Evolutionary conservation across 2,797 vertebrate genomes (phyloP).

Genomic region (Odontamblyopus rebecca): DNA sequence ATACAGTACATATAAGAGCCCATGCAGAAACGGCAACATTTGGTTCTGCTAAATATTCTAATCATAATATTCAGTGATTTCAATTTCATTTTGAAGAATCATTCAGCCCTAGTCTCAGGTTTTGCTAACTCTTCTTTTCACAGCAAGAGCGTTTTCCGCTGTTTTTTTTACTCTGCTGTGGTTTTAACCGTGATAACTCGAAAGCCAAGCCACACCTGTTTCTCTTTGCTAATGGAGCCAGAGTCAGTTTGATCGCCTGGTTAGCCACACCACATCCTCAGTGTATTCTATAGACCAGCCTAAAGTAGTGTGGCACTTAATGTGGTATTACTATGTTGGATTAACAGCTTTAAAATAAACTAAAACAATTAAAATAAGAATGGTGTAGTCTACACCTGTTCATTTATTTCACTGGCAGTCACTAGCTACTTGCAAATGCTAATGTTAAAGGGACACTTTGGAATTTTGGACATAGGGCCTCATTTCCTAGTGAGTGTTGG

Average conservation of each 20-base stretch:
- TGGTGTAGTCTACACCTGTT: no score
- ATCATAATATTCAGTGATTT: background rate
- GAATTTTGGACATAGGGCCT: no score
- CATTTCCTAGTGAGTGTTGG: no score
- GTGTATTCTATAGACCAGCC: background rate
- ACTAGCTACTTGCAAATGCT: no score
- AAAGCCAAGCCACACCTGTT: slow-evolving; percentile 35
- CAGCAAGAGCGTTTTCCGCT: slow-evolving; percentile 39
- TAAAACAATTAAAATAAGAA: no score
- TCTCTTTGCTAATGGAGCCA: slow-evolving; percentile 49
- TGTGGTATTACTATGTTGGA: no score
- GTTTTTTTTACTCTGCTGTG: slow-evolving; percentile 27
- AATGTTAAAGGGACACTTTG: no score
- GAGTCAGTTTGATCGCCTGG: slow-evolving; percentile 30
- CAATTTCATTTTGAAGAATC: background rate
- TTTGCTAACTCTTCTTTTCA: slow-evolving; percentile 50
- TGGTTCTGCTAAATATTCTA: no score
- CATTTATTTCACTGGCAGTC: no score
- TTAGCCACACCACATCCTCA: background rate
- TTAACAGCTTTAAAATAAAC: no score
- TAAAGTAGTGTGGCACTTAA: background rate
- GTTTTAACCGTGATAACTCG: slow-evolving; percentile 21
- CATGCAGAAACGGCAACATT: no score
- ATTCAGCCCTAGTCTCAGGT: background rate
- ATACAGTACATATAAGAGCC: no score